Conservation (phyloP, 2,797 vertebrate genomes). For the Spinus olivaceus region DNA sequence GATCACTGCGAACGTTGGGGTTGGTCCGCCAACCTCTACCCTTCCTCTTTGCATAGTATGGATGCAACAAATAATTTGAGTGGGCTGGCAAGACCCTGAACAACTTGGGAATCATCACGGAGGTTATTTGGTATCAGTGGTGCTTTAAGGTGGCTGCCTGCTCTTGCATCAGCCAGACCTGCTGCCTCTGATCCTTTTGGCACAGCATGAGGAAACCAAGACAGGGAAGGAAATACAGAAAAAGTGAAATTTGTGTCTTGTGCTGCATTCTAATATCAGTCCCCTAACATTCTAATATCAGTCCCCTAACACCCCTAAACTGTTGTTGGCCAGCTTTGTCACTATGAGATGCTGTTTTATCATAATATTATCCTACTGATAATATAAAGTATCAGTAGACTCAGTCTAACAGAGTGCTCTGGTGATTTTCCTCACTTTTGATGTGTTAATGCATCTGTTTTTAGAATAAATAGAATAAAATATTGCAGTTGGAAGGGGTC, state of each 20-base stretch:
- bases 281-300: not conserved
- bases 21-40: not conserved
- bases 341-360: not conserved
- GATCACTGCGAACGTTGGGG: rapidly evolving
- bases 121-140: not conserved
- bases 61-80: rapidly evolving
- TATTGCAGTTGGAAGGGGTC: not conserved
- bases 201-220: not conserved
- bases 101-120: not conserved
- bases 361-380: not conserved
- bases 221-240: not conserved
- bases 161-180: not conserved
- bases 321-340: not conserved
- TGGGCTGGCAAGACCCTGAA: not conserved
- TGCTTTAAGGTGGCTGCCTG: not conserved
- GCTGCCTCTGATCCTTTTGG: not conserved
- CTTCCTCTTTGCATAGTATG: not conserved
- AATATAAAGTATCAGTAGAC: not conserved
- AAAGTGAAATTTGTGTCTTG: not conserved
- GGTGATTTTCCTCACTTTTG: not conserved
- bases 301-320: not conserved
- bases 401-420: not conserved
- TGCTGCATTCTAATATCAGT: not conserved
- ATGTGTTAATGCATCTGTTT: not conserved
- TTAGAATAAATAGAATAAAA: not conserved